These are phyloP conservation scores for Eupithecia pulchellata DNA, from an alignment of 2,888 invertebrate genomes.

Conservation along the genomic window DNA sequence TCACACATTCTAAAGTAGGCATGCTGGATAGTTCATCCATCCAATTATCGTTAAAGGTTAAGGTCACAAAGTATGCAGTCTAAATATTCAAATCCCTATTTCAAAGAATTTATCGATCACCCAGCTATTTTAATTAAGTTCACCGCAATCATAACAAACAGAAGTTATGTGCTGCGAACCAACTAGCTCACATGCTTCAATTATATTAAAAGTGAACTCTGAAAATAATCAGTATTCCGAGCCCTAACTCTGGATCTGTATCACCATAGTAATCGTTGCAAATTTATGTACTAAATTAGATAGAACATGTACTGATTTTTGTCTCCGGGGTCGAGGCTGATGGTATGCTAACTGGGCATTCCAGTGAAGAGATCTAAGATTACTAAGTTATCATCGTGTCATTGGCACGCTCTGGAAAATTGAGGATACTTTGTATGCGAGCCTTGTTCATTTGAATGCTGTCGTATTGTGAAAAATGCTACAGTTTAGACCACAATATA, in stretches of 20 bases:
- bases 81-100: not conserved
- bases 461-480: slow-evolving; percentile 4
- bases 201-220: not conserved
- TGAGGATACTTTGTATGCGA: slow-evolving; percentile 5
- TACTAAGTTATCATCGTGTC: not conserved
- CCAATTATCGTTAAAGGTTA: not conserved
- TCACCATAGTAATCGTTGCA: not conserved
- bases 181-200: not conserved
- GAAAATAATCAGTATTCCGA: slow-evolving; percentile 3
- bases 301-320: not conserved
- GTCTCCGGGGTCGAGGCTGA: not conserved
- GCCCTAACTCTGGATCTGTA: not conserved
- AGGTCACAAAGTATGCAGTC: not conserved
- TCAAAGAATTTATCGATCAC: not conserved
- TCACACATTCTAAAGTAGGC: not conserved
- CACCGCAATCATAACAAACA: not conserved
- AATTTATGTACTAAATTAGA: not conserved
- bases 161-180: not conserved
- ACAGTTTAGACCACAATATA: not conserved
- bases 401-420: slow-evolving; percentile 6
- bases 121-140: not conserved
- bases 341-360: not conserved
- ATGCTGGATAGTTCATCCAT: not conserved
- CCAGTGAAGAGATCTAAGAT: slow-evolving; percentile 7
- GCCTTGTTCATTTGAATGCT: slow-evolving; percentile 8